These are phyloP conservation scores for Solenopsis invicta DNA, from an alignment of 1,140 invertebrate species.

Conservation along the genomic window DNA sequence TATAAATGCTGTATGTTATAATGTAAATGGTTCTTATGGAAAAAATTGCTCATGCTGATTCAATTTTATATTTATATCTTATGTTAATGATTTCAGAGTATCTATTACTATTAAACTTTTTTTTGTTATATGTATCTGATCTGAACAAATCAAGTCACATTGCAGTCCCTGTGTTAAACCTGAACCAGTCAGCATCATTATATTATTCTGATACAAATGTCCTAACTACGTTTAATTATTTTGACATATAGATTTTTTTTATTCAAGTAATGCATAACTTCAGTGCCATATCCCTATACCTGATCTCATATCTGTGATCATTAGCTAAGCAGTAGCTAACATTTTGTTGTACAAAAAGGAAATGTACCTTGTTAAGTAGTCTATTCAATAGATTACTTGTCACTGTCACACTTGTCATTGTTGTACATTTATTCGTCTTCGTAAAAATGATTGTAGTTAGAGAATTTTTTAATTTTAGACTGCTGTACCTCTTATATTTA, in stretches of 20 bases:
- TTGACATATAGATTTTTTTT: constrained; percentile 43
- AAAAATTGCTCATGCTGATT: constrained; percentile 55
- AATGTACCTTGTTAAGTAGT: constrained; percentile 75
- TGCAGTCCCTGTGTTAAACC: constrained; percentile 53
- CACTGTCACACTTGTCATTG: constrained; percentile 58
- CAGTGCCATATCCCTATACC: constrained; percentile 80
- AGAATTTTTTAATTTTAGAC: constrained; percentile 40
- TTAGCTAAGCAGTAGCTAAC: constrained; percentile 76
- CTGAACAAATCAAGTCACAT: constrained; percentile 48
- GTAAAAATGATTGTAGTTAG: constrained; percentile 54
- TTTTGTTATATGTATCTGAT: constrained; percentile 44
- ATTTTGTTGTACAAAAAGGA: constrained; percentile 78
- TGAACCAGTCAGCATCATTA: constrained; percentile 61
- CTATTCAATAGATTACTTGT: constrained; percentile 57
- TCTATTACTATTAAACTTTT: constrained; percentile 51
- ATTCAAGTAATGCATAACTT: constrained; percentile 66
- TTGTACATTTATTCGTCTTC: constrained; percentile 52
- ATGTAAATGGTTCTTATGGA: constrained; percentile 29
- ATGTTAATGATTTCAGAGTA: constrained; percentile 48
- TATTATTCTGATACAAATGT: constrained; percentile 55
- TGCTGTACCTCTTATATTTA: constrained; percentile 51
- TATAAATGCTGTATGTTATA: constrained; percentile 51
- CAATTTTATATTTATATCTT: constrained; percentile 48
- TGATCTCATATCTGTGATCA: constrained; percentile 83
- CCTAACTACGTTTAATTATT: constrained; percentile 48